These are phyloP conservation scores for Anarrhichthys ocellatus DNA, from an alignment of 2,113 vertebrate species.

Conservation along the genomic window DNA sequence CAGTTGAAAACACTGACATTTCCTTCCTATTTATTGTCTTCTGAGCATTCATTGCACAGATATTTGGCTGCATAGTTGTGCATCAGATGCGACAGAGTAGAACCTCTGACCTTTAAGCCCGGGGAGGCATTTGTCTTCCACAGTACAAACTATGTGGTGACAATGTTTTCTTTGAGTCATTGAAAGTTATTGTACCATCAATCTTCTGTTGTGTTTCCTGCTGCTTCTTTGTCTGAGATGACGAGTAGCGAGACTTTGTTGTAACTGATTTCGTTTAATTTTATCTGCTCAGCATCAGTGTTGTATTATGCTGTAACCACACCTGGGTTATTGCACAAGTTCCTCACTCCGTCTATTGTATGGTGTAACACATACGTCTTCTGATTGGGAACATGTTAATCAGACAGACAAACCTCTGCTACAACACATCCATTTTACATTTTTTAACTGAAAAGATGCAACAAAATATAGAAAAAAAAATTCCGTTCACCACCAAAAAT, in stretches of 20 bases:
- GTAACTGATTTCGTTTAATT: constrained; percentile 25
- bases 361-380: constrained; percentile 12
- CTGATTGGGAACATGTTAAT: neutral
- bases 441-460: neutral
- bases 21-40: constrained; percentile 48
- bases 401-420: neutral
- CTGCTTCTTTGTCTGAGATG: constrained; percentile 57
- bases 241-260: constrained; percentile 19
- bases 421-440: neutral
- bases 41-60: constrained; percentile 17
- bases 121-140: constrained; percentile 81
- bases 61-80: constrained; percentile 22
- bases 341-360: neutral
- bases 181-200: constrained; percentile 59
- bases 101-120: constrained; percentile 75
- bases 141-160: constrained; percentile 47
- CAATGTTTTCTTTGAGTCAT: constrained; percentile 70
- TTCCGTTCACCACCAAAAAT: neutral
- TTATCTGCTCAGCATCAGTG: constrained; percentile 47
- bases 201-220: constrained; percentile 59
- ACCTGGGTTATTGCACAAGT: constrained; percentile 44
- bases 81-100: constrained; percentile 70
- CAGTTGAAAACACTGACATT: constrained; percentile 34
- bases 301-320: constrained; percentile 21
- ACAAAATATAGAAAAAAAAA: no score